Evolutionary conservation across 2,113 vertebrate species (phyloP), one percentile per base, ranked within the genome.

Genomic region (Seriola quinqueradiata): DNA sequence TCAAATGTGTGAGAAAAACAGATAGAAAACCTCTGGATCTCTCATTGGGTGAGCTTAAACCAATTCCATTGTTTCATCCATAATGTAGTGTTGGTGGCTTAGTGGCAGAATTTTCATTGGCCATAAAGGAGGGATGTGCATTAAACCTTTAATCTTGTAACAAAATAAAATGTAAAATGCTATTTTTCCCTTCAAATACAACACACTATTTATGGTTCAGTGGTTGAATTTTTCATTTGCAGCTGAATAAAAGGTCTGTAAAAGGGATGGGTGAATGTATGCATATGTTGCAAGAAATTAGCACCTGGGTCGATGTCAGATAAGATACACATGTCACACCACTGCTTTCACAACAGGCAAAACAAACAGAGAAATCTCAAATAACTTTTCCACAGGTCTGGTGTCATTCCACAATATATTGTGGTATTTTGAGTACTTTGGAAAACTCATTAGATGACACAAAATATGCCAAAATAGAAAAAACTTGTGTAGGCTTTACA

Each of bases 371-470:
- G 14, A 28, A 63, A 23, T 11, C 11, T 16, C 8, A 58, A 11
- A 28, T 28, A 3, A 12, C 38, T 60, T 64, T 44, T 40, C 25
- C 16, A 55, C 32, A 25, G 1, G 50, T 76, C 11, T 48, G 9
- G 36, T 50, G 23, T 23, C 2, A 23, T 58, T 69, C 34, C 19
- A 32, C 17, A 23, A 8, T 32, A 16, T 12, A 57, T 12, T 57
- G 23, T n/a, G 10, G 42, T 19, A 54, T 65, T 17, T 61, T 23
- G 42, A n/a, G 14, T 42, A 40, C 46, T 73, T 75, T 71, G 69
- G 50, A 75, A 52, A 64, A 68, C 61, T 66, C 42, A 68, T 87
- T 60, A 44, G 36, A 69, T 61, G 11, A 40, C 55, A 70, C 25
- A 64, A 60, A 69, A 55, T 19, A 38, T 46, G 34, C 76, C 42